Conservation (phyloP, 2,113 vertebrate genomes). For the Chascanopsetta lugubris region DNA sequence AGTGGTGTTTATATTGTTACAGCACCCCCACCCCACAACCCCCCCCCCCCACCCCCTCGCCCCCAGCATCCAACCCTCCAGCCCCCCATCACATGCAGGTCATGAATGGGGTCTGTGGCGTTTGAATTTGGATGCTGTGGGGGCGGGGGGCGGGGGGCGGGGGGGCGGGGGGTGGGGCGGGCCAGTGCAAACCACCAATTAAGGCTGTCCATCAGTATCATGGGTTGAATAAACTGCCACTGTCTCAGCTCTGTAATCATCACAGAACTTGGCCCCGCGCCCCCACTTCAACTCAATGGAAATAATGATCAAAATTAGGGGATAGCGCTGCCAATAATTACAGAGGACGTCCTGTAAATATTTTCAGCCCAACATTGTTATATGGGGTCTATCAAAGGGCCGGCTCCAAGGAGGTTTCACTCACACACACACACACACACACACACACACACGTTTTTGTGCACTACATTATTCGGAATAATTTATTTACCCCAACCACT, state of each 20-base stretch:
- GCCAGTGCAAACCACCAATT: slow-evolving; percentile 55
- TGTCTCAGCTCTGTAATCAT: slow-evolving; percentile 60
- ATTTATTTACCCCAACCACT: neutral
- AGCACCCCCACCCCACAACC: slow-evolving; percentile 5
- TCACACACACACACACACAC: slow-evolving; percentile 24
- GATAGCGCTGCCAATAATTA: slow-evolving; percentile 52
- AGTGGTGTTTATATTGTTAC: slow-evolving; percentile 9
- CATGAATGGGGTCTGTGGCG: slow-evolving; percentile 18
- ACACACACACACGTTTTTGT: neutral
- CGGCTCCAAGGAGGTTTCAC: slow-evolving; percentile 23
- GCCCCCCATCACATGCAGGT: slow-evolving; percentile 27
- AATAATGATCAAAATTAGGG: slow-evolving; percentile 64
- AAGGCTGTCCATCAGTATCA: slow-evolving; percentile 55
- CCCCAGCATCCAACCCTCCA: too few relatives aligned
- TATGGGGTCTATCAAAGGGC: slow-evolving; percentile 28
- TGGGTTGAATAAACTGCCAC: slow-evolving; percentile 37
- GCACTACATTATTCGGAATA: neutral
- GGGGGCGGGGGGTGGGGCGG: too few relatives aligned
- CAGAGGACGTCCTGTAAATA: slow-evolving; percentile 57
- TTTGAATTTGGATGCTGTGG: slow-evolving; percentile 47
- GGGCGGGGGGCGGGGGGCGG: too few relatives aligned
- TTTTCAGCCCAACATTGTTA: slow-evolving; percentile 32
- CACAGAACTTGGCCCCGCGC: slow-evolving; percentile 46
- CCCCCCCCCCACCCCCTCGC: too few relatives aligned
- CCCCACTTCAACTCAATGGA: slow-evolving; percentile 53